phyloP scores from a whole-genome alignment of 2,113 vertebrate species.

The Candoia aspera region DNA sequence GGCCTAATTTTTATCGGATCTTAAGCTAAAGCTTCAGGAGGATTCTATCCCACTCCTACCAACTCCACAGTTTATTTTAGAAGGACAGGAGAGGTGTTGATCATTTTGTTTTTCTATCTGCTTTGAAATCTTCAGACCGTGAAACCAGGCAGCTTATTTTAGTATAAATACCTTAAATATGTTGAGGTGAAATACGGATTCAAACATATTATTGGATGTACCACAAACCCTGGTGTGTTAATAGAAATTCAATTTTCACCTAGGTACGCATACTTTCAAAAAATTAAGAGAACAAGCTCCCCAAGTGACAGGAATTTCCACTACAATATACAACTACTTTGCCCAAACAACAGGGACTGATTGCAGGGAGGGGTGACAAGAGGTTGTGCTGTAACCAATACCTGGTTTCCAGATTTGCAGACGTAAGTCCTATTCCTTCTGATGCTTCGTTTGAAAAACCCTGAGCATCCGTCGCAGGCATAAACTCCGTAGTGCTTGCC shows the following conservation, averaged over 20 bases:
- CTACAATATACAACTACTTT: background rate
- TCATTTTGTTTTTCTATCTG: background rate
- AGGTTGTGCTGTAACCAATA: constrained; percentile 58
- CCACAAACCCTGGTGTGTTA: background rate
- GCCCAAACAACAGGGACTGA: background rate
- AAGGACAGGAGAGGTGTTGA: background rate
- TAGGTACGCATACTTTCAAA: background rate
- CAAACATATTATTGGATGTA: no score
- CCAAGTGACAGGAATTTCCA: background rate
- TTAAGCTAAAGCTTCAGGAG: background rate
- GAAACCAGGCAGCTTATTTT: background rate
- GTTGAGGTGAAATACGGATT: background rate
- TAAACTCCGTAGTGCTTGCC: constrained; percentile 99
- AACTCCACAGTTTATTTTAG: background rate
- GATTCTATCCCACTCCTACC: background rate
- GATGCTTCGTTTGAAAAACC: constrained; percentile 98
- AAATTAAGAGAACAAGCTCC: background rate
- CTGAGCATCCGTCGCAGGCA: constrained; percentile 96
- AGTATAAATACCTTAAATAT: background rate
- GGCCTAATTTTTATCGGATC: background rate
- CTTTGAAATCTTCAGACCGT: background rate
- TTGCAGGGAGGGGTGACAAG: background rate
- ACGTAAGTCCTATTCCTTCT: constrained; percentile 95
- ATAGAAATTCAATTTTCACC: background rate
- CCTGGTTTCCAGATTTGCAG: constrained; percentile 99